A percentile compares a stretch with the other conserved stretches of the same genome.
Evolutionary conservation across 1,140 invertebrate species (phyloP).

Genomic region (Ips typographus): DNA sequence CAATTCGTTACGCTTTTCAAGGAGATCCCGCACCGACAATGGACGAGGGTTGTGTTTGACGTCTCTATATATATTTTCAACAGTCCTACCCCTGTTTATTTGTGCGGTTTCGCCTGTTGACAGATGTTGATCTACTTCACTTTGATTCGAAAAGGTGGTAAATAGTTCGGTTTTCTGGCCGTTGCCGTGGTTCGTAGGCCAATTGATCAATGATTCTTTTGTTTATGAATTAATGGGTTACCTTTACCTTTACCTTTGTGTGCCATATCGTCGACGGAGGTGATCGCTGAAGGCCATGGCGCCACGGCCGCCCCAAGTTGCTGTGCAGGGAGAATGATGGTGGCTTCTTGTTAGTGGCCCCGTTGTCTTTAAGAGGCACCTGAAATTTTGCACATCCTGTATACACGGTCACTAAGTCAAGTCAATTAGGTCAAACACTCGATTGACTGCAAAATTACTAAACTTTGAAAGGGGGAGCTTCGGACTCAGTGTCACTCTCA

Average conservation of each 20-base stretch:
- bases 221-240: not conserved
- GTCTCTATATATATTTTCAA: conserved; percentile 26
- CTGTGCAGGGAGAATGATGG: conserved; percentile 56
- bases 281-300: conserved; percentile 64
- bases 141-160: conserved; percentile 19
- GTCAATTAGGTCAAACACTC: no score
- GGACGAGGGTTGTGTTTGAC: conserved; percentile 37
- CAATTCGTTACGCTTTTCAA: conserved; percentile 41
- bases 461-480: no score
- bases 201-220: no score
- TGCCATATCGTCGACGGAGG: conserved; percentile 64
- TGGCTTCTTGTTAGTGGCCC: conserved; percentile 33
- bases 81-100: conserved; percentile 24
- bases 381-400: not conserved
- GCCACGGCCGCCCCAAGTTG: conserved; percentile 63
- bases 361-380: conserved; percentile 12
- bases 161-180: conserved; percentile 1
- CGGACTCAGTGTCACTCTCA: no score
- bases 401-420: no score
- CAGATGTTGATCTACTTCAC: conserved; percentile 28
- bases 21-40: conserved; percentile 31
- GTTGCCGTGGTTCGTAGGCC: no score
- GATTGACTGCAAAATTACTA: no score
- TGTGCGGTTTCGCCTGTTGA: conserved; percentile 33
- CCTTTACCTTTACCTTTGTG: conserved; percentile 59